Conservation (phyloP, 2,888 invertebrate genomes). For the Liodrosophila aerea region DNA sequence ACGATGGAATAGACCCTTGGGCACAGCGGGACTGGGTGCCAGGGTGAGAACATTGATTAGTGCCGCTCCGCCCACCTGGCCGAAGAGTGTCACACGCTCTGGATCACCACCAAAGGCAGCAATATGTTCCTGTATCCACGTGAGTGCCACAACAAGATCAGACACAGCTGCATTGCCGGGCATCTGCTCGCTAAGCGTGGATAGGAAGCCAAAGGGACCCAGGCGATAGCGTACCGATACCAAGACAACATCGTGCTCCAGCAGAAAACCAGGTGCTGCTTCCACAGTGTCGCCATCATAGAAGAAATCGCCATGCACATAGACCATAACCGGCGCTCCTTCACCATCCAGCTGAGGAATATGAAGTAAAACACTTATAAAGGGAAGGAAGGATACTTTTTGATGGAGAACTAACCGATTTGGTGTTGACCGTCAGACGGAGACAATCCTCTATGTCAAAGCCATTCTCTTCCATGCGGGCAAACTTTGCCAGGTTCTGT, state of each 20-base stretch:
- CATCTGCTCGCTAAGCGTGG: constrained; percentile 83
- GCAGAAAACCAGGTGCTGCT: constrained; percentile 81
- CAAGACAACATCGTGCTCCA: constrained; percentile 83
- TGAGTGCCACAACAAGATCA: constrained; percentile 83
- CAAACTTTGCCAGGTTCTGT: constrained; percentile 62
- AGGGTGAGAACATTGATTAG: constrained; percentile 83
- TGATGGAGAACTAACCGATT: constrained; percentile 67
- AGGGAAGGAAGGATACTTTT: too few relatives aligned
- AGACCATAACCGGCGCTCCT: constrained; percentile 82
- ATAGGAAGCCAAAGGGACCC: constrained; percentile 84
- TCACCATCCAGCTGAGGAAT: constrained; percentile 59
- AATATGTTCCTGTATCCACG: constrained; percentile 84
- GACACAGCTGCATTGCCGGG: constrained; percentile 84
- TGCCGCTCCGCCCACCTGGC: constrained; percentile 84
- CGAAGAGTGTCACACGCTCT: constrained; percentile 83
- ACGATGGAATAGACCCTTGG: constrained; percentile 83
- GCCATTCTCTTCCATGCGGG: constrained; percentile 58
- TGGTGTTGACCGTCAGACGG: constrained; percentile 75
- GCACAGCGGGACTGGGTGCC: constrained; percentile 82
- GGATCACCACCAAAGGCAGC: constrained; percentile 83
- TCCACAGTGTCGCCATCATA: constrained; percentile 80
- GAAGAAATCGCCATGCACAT: constrained; percentile 82
- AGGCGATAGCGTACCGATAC: constrained; percentile 83
- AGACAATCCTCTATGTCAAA: constrained; percentile 79
- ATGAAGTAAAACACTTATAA: not conserved